These are phyloP conservation scores for Acrossocheilus wenchowensis DNA, from an alignment of 2,797 vertebrate species.

Conservation along the genomic window DNA sequence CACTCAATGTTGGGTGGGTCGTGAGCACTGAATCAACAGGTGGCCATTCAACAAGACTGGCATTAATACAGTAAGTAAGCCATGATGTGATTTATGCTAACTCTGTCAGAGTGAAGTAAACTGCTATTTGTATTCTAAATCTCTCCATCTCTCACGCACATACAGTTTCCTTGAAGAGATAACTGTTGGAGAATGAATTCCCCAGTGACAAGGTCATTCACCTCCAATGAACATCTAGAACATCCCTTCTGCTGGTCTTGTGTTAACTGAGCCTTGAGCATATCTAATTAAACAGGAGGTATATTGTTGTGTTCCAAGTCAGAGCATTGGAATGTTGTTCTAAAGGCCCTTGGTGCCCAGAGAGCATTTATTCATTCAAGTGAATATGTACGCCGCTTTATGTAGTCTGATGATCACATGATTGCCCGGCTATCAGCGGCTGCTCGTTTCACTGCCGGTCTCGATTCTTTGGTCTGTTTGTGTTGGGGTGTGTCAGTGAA, in stretches of 20 bases:
- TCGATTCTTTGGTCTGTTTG: slow-evolving; percentile 35
- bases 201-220: slow-evolving; percentile 75
- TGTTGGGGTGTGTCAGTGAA: slow-evolving; percentile 38
- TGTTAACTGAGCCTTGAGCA: slow-evolving; percentile 60
- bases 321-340: slow-evolving; percentile 78
- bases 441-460: slow-evolving; percentile 28
- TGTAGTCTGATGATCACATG: slow-evolving; percentile 42
- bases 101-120: slow-evolving; percentile 32
- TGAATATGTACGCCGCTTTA: slow-evolving; percentile 60
- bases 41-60: slow-evolving; percentile 68
- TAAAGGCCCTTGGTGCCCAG: slow-evolving; percentile 71
- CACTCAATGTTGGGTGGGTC: slow-evolving; percentile 67
- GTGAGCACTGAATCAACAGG: slow-evolving; percentile 78
- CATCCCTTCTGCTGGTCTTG: slow-evolving; percentile 63
- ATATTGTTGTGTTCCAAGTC: slow-evolving; percentile 76
- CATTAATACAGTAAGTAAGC: slow-evolving; percentile 47
- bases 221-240: slow-evolving; percentile 74
- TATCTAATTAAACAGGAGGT: slow-evolving; percentile 66
- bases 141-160: background rate
- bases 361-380: slow-evolving; percentile 61
- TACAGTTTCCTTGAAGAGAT: slow-evolving; percentile 24
- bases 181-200: slow-evolving; percentile 51
- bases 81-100: slow-evolving; percentile 41
- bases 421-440: slow-evolving; percentile 26
- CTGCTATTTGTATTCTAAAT: background rate